These are phyloP conservation scores for Matsumyia berberina DNA, from an alignment of 2,888 invertebrate species.

Conservation along the genomic window DNA sequence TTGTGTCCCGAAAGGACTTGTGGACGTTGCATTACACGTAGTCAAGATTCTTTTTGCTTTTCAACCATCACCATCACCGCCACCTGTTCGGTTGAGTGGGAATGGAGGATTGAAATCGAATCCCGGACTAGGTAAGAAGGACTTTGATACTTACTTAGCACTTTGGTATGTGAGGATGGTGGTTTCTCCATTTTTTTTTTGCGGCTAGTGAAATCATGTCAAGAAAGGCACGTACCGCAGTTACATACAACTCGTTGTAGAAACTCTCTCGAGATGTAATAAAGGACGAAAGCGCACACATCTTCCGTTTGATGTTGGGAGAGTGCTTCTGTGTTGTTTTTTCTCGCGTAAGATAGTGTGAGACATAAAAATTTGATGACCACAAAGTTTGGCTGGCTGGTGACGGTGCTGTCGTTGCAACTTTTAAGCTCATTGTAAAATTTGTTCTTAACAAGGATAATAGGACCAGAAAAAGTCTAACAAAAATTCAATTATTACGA, in stretches of 20 bases:
- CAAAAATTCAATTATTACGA: slow-evolving; percentile 56
- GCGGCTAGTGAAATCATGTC: slow-evolving; percentile 53
- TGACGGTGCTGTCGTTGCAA: slow-evolving; percentile 40
- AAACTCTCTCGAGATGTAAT: slow-evolving; percentile 47
- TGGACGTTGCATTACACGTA: slow-evolving; percentile 28
- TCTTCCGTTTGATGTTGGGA: slow-evolving; percentile 28
- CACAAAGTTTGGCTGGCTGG: slow-evolving; percentile 51
- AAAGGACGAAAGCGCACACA: slow-evolving; percentile 44
- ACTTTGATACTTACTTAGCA: slow-evolving; percentile 58
- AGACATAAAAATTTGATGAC: slow-evolving; percentile 70
- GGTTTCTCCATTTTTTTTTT: slow-evolving; percentile 17
- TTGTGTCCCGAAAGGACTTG: slow-evolving; percentile 19
- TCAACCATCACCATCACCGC: slow-evolving; percentile 2
- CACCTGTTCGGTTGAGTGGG: slow-evolving; percentile 7
- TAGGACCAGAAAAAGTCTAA: slow-evolving; percentile 38
- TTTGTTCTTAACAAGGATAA: slow-evolving; percentile 60
- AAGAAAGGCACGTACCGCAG: slow-evolving; percentile 65
- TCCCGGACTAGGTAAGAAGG: slow-evolving; percentile 58
- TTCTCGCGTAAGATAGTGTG: slow-evolving; percentile 51
- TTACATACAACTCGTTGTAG: slow-evolving; percentile 25
- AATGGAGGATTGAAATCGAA: slow-evolving; percentile 67
- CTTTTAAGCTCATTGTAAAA: slow-evolving; percentile 68
- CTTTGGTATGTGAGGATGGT: slow-evolving; percentile 11
- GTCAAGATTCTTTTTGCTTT: neutral
- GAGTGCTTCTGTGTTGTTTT: neutral